Conservation (phyloP, 2,888 invertebrate genomes). For the Drosophila lutescens region DNA sequence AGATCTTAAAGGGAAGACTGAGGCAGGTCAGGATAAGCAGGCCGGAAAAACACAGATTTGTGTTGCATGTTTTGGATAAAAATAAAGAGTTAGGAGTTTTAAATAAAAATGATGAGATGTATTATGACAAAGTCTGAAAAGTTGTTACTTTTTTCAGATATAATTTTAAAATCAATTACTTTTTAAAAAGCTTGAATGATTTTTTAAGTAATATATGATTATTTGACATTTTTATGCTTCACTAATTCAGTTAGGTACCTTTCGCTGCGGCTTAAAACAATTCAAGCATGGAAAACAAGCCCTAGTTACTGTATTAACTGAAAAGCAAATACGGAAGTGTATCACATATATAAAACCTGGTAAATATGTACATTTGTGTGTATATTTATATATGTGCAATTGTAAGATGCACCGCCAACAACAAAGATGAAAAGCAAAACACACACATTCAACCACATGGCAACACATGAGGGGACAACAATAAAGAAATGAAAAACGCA, state of each 20-base stretch:
- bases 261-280: not conserved
- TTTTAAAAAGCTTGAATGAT: not conserved
- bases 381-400: not conserved
- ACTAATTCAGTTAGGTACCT: not conserved
- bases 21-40: slow-evolving; percentile 30
- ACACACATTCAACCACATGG: slow-evolving; percentile 22
- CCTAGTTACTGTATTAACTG: slow-evolving; percentile 23
- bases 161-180: too few relatives aligned
- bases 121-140: too few relatives aligned
- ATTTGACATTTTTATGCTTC: slow-evolving; percentile 8
- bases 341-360: slow-evolving; percentile 5
- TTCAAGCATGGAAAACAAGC: slow-evolving; percentile 17
- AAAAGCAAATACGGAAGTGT: slow-evolving; percentile 58
- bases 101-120: too few relatives aligned
- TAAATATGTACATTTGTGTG: not conserved
- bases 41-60: not conserved
- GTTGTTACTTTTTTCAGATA: too few relatives aligned
- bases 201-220: not conserved
- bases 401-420: slow-evolving; percentile 34
- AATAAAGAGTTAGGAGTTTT: too few relatives aligned
- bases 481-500: slow-evolving; percentile 28
- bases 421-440: slow-evolving; percentile 31
- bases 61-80: not conserved
- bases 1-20: slow-evolving; percentile 7
- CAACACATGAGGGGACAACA: slow-evolving; percentile 56